phyloP scores from a whole-genome alignment of 2,113 vertebrate genomes.

The Tretioscincus oriximinensis region DNA sequence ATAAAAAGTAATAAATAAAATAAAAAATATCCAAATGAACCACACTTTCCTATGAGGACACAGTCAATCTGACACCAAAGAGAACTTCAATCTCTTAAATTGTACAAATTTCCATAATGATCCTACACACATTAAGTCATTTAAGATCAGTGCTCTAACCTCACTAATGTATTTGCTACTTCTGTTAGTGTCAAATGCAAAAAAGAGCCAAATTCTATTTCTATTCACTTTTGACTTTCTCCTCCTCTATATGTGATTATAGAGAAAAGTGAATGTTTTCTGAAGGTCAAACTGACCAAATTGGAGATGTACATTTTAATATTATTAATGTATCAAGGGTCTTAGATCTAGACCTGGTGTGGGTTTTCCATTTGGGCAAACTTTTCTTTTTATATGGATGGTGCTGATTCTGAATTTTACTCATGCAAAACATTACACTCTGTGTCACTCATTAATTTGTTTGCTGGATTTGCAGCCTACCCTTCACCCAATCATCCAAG shows the following conservation, averaged over 20 bases:
- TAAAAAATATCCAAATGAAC: neutral
- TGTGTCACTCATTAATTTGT: neutral
- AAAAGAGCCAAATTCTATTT: constrained; percentile 53
- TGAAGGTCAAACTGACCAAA: constrained; percentile 47
- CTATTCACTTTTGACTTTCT: constrained; percentile 26
- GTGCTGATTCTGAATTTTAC: neutral
- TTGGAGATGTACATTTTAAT: constrained; percentile 30
- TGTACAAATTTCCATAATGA: constrained; percentile 48
- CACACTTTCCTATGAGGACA: constrained; percentile 3
- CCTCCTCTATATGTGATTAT: constrained; percentile 9
- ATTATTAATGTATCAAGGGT: neutral
- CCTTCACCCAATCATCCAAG: no score
- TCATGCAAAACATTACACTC: neutral
- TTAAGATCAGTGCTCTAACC: constrained; percentile 31
- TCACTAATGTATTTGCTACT: constrained; percentile 44
- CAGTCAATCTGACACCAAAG: constrained; percentile 3
- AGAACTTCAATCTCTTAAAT: neutral
- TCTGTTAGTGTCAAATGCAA: constrained; percentile 29
- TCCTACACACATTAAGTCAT: constrained; percentile 41
- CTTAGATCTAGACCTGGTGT: neutral
- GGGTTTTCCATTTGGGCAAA: neutral
- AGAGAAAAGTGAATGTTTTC: constrained; percentile 22
- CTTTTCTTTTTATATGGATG: neutral
- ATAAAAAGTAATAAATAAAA: neutral
- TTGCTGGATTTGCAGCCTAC: no score